Evolutionary conservation across 2,888 invertebrate genomes (phyloP), one percentile per base, ranked within the genome.

Genomic region (Machimus atricapillus): DNA sequence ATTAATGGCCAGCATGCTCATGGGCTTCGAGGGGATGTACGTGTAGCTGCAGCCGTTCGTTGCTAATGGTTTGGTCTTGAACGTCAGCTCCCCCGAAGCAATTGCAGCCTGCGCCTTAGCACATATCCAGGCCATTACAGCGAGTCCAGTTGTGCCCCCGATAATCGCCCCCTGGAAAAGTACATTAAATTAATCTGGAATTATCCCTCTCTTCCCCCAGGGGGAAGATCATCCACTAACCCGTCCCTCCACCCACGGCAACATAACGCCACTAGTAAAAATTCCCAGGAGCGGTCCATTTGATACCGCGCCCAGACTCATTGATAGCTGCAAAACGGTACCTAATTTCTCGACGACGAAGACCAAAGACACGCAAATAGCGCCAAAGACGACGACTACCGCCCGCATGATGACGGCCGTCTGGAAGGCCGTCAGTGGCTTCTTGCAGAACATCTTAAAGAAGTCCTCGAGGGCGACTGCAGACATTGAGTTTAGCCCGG

Each of bases 381-480:
- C 90, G 16, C 96, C 96, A 88, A 95, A 94, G 1, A 94, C 89
- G 0, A 96, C 93, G 5, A 96, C 96, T 1, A 95, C 94, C 12
- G 94, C 90, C 90, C 96, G 96, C 92, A 96, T 95, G 8, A 96
- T 91, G 73, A 94, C 90, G 1, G 95, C 94, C 0, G 95, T 94
- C 88, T 93, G 93, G 56, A 91, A 92, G 86, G 95, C 94, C 19
- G 93, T 93, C 52, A 96, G 91, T 16, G 94, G 93, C 79, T 91
- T 92, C 86, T 92, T 92, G 27, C 92, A 92, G 87, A 94, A 94
- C 0, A 94, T 93, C 90, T 95, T 95, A 83, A 96, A 93, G 87
- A 96, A 95, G 90, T 96, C 96, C 91, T 96, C 95, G 19, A 96
- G 91, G 3, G 96, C 94, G 0, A 96, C 95, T 0, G 96, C 96